Conservation (phyloP, 2,888 invertebrate genomes). For the Napeogenes sylphis region DNA sequence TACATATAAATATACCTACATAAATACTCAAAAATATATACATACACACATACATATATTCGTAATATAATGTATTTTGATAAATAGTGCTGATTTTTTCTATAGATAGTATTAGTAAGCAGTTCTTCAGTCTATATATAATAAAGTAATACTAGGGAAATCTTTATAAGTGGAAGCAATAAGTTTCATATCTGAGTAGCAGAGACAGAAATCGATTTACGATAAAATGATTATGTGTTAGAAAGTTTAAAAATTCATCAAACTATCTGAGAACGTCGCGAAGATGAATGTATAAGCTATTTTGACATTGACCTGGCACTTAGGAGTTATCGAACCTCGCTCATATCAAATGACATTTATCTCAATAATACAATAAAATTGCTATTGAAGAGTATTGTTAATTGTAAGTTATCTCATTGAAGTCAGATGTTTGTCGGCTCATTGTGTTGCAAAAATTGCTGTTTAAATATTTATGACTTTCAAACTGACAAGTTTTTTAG, state of each 20-base stretch:
- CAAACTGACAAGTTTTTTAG: conserved; percentile 65
- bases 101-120: no score
- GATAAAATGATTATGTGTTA: neutral
- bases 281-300: conserved; percentile 18
- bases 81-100: no score
- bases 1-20: no score
- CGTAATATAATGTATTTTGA: no score
- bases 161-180: no score
- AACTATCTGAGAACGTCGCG: conserved; percentile 5
- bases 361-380: neutral
- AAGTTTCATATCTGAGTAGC: no score
- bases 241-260: neutral
- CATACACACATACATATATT: no score
- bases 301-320: conserved; percentile 18
- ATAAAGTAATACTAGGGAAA: no score
- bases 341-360: neutral
- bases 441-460: conserved; percentile 70
- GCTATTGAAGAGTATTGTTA: neutral
- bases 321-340: conserved; percentile 2
- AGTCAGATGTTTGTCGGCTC: conserved; percentile 42
- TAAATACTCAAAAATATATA: no score
- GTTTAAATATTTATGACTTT: conserved; percentile 71
- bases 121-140: no score
- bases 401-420: conserved; percentile 25
- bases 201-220: no score